phyloP scores from a whole-genome alignment of 1,140 invertebrate species.

The Pseudoatta argentina region DNA sequence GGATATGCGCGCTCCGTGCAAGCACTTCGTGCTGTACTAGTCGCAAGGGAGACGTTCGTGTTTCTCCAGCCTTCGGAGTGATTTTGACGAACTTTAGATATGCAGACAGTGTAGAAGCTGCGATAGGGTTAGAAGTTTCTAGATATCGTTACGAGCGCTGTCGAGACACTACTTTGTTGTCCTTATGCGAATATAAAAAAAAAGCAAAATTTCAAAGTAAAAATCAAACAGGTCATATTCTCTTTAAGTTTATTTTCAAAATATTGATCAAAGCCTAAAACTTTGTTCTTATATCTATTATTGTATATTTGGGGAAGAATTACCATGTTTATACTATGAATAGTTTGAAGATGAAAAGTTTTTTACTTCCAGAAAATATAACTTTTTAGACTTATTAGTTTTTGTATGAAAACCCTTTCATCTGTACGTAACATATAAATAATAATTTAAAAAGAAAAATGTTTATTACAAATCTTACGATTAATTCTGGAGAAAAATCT shows the following conservation, averaged over 20 bases:
- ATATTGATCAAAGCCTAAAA: too few species aligned
- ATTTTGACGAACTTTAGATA: slow-evolving; percentile 28
- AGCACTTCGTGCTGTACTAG: slow-evolving; percentile 10
- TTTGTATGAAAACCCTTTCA: too few species aligned
- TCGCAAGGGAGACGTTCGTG: slow-evolving; percentile 15
- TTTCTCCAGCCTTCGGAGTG: background rate
- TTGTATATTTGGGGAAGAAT: too few species aligned
- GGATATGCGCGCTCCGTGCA: slow-evolving; percentile 49
- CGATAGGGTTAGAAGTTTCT: slow-evolving; percentile 15
- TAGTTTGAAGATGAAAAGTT: too few species aligned
- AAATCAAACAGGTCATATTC: too few species aligned
- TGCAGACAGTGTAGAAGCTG: background rate
- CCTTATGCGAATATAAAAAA: background rate
- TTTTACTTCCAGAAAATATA: too few species aligned
- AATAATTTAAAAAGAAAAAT: background rate
- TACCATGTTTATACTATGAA: too few species aligned
- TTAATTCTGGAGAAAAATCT: background rate
- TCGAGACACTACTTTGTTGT: background rate
- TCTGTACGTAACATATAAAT: background rate
- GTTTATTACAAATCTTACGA: background rate
- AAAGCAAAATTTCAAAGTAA: background rate
- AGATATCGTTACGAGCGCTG: background rate
- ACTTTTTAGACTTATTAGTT: too few species aligned
- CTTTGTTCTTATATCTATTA: too few species aligned
- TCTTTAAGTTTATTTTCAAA: too few species aligned